A percentile compares a stretch with the other conserved stretches of the same genome.
phyloP scores from a whole-genome alignment of 2,888 invertebrate genomes.

The Amblyjoppa fuscipennis region DNA sequence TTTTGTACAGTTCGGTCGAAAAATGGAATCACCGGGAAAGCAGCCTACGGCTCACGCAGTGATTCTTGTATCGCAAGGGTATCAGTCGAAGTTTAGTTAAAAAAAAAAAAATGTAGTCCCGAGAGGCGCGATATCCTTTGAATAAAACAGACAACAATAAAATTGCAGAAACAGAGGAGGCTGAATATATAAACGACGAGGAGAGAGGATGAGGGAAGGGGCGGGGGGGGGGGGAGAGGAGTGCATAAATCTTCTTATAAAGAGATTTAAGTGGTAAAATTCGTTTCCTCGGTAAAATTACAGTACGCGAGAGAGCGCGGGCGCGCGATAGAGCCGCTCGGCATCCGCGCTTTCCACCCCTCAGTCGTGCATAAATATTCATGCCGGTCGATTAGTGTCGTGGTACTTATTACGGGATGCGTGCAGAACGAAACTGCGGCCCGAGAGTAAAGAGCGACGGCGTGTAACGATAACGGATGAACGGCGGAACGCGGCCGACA shows the following conservation, averaged over 20 bases:
- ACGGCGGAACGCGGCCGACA: conserved; percentile 28
- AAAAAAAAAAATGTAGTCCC: neutral
- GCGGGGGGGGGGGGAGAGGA: neutral
- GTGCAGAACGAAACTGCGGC: conserved; percentile 25
- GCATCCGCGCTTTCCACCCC: conserved; percentile 1
- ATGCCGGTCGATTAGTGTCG: conserved; percentile 58
- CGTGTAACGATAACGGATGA: conserved; percentile 49
- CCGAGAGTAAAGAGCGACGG: conserved; percentile 16
- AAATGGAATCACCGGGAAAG: neutral
- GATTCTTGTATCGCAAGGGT: neutral
- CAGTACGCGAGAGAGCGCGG: conserved; percentile 3
- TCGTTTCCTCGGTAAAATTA: conserved; percentile 44
- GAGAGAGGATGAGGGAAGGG: neutral
- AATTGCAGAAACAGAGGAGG: neutral
- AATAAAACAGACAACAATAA: conserved; percentile 4
- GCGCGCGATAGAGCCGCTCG: neutral
- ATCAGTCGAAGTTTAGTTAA: neutral
- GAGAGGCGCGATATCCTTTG: neutral
- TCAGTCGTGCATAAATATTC: conserved; percentile 55
- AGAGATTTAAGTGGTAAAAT: conserved; percentile 53
- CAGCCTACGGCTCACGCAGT: neutral
- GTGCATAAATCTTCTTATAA: conserved; percentile 54
- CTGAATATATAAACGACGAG: neutral
- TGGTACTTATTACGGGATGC: conserved; percentile 55
- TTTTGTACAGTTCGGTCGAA: neutral